Percentiles rank a stretch among this genome's conserved stretches.
phyloP scores from a whole-genome alignment of 2,888 invertebrate species.

The Amphipyra berbera region DNA sequence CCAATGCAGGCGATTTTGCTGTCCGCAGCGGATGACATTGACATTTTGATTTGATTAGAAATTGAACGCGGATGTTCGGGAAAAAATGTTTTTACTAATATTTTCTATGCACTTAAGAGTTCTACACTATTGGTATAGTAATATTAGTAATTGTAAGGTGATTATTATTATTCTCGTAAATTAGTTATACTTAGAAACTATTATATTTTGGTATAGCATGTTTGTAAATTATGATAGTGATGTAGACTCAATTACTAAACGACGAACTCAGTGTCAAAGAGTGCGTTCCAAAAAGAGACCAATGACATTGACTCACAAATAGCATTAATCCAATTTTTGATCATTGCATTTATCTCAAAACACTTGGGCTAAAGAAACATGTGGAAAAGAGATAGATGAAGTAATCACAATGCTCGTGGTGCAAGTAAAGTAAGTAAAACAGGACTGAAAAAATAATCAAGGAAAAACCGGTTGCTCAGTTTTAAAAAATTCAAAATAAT shows the following conservation, averaged over 20 bases:
- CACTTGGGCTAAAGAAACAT: not conserved
- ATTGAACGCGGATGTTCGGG: slow-evolving; percentile 12
- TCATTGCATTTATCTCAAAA: not conserved
- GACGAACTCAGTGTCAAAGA: slow-evolving; percentile 25
- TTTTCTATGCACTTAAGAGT: slow-evolving; percentile 10
- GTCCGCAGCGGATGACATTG: slow-evolving; percentile 63
- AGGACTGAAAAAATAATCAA: too few species aligned
- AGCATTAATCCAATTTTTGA: not conserved
- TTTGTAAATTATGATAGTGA: too few species aligned
- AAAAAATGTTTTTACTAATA: not conserved
- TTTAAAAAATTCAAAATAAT: not conserved
- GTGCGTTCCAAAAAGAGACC: slow-evolving; percentile 5
- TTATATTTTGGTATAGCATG: too few species aligned
- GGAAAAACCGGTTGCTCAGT: not conserved
- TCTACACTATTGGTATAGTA: too few species aligned
- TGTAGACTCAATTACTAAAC: slow-evolving; percentile 17
- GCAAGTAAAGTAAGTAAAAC: too few species aligned
- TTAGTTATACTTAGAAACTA: too few species aligned
- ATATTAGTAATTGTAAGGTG: too few species aligned
- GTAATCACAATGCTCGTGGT: not conserved
- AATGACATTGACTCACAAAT: not conserved
- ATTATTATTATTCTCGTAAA: too few species aligned
- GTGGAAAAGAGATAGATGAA: slow-evolving; percentile 10
- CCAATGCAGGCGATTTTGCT: slow-evolving; percentile 65
- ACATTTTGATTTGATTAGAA: slow-evolving; percentile 53